Percentiles rank a stretch among this genome's conserved stretches.
Evolutionary conservation across 2,113 vertebrate genomes (phyloP).

Genomic region (Macquaria australasica): DNA sequence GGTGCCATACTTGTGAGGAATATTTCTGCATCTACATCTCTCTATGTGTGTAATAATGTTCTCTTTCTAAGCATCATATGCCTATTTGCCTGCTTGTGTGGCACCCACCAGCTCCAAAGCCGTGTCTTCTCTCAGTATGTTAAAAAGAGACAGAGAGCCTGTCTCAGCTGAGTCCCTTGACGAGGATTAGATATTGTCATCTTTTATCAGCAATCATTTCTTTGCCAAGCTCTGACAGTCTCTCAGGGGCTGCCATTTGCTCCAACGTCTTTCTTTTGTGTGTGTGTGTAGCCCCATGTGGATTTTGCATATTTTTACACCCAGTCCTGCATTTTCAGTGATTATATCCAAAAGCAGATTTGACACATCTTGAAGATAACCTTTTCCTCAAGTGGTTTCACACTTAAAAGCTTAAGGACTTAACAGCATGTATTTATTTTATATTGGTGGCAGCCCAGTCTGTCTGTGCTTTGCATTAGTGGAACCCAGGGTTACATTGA

Average conservation of each 20-base stretch:
- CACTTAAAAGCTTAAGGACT: constrained; percentile 25
- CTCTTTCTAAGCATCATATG: constrained; percentile 34
- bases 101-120: constrained; percentile 36
- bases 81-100: constrained; percentile 23
- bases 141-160: constrained; percentile 50
- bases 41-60: constrained; percentile 32
- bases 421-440: constrained; percentile 31
- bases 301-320: constrained; percentile 35
- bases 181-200: constrained; percentile 72
- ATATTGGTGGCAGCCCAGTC: neutral
- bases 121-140: constrained; percentile 44
- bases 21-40: constrained; percentile 37
- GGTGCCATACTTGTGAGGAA: constrained; percentile 12
- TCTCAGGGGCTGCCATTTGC: constrained; percentile 66
- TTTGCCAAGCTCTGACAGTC: constrained; percentile 63
- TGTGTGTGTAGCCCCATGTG: constrained; percentile 19
- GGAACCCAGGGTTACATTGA: neutral
- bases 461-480: neutral
- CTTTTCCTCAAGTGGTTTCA: constrained; percentile 36
- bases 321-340: constrained; percentile 24
- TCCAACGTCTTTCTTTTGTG: constrained; percentile 32
- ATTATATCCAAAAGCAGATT: constrained; percentile 38
- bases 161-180: constrained; percentile 58
- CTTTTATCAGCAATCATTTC: constrained; percentile 70
- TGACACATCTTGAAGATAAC: constrained; percentile 38